phyloP scores from a whole-genome alignment of 2,888 invertebrate genomes.

The Drosophila cracens region DNA sequence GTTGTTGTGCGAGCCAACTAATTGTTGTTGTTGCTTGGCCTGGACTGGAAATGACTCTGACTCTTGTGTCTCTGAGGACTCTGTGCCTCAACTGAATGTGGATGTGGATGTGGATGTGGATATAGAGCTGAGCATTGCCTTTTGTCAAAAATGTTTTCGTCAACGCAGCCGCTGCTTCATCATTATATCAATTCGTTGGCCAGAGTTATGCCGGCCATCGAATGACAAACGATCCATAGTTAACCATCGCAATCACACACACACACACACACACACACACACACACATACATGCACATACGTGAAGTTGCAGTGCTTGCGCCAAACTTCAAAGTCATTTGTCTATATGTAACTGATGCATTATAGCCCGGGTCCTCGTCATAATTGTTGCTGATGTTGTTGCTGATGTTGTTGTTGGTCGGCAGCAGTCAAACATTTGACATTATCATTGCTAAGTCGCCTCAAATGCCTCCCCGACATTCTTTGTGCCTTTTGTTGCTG shows the following conservation, averaged over 20 bases:
- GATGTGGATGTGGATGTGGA: slow-evolving; percentile 1
- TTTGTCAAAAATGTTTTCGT: slow-evolving; percentile 64
- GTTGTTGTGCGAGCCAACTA: slow-evolving; percentile 48
- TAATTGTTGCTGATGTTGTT: slow-evolving; percentile 21
- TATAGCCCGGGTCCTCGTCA: slow-evolving; percentile 21
- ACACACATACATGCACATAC: slow-evolving; percentile 1
- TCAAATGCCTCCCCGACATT: slow-evolving; percentile 68
- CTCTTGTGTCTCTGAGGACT: slow-evolving; percentile 28
- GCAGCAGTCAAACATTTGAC: slow-evolving; percentile 64
- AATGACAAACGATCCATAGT: slow-evolving; percentile 56
- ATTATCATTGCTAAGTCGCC: slow-evolving; percentile 72
- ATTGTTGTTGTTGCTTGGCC: slow-evolving; percentile 58
- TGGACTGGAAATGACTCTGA: slow-evolving; percentile 14
- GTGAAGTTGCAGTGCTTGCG: slow-evolving; percentile 41
- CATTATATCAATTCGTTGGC: slow-evolving; percentile 41
- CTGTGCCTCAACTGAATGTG: not conserved
- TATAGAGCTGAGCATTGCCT: slow-evolving; percentile 19
- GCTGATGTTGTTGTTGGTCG: slow-evolving; percentile 34
- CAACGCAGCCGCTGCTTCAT: slow-evolving; percentile 42
- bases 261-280: slow-evolving; percentile 6
- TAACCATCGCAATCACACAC: slow-evolving; percentile 24
- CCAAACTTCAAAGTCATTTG: slow-evolving; percentile 65
- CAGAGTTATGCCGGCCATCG: slow-evolving; percentile 54
- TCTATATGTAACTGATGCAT: slow-evolving; percentile 48
- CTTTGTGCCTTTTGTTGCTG: slow-evolving; percentile 35